Evolutionary conservation across 2,797 vertebrate species (phyloP), one percentile per base, ranked within the genome.

Genomic region (Spinibarbus caldwelli): DNA sequence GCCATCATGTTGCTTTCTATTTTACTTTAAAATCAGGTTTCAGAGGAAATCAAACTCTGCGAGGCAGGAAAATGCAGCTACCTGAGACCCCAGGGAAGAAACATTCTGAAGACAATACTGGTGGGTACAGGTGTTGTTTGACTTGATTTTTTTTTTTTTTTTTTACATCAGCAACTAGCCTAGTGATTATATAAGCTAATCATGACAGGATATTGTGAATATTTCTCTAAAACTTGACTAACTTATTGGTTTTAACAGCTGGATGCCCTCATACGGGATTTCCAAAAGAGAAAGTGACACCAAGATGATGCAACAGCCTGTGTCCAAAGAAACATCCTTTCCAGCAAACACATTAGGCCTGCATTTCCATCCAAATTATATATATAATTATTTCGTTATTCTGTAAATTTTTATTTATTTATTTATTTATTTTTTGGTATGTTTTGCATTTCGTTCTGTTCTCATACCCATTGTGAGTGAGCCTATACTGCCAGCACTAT

Each of bases 1-100:
- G 5, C 17, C 26, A 66, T 31, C 17, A 0, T 43, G 11, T 66
- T 67, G 29, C 21, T 19, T 23, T 49, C 19, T 47, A 2, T 80
- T 49, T 47, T 9, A 34, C 26, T 23, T 67, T 66, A 62, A 72
- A 41, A 34, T 12, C 89, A 97, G 96, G 91, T 94, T 85, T 96
- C 96, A 82, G 96, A 94, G 88, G 96, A 96, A 90, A 94, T 96
- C 34, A 96, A 96, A 85, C 84, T 96, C 57, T 97, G 96, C 80
- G 95, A 96, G 79, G 95, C 93, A 1, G 94, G 95, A 62, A 94
- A 96, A 86, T 97, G 96, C 88, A 94, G 93, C 78, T 96, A 95
- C 85, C 80, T 95, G 89, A 95, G 94, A 89, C 95, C 95, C 36
- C 94, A 95, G 87, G 92, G 92, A 79, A 95, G 94, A 89, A 94